A percentile compares a stretch with the other conserved stretches of the same genome.
Conservation (phyloP, 2,113 vertebrate genomes). For the Rutilus rutilus region DNA sequence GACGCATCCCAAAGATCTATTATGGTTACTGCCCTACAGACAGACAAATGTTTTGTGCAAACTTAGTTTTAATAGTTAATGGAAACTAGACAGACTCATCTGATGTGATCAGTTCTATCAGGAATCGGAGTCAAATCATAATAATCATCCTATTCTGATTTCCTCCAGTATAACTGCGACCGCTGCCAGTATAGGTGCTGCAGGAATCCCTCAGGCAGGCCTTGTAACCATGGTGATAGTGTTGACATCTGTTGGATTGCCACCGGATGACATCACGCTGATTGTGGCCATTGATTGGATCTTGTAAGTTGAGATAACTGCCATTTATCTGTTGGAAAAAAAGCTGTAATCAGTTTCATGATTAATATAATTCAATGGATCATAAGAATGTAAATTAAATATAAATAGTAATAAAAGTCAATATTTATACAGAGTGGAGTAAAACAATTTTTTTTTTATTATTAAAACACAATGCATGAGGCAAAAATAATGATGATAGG, state of each 20-base stretch:
- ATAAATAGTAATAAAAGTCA: not conserved
- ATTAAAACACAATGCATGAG: not conserved
- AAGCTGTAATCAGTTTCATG: not conserved
- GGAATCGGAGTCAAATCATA: not conserved
- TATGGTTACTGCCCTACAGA: not conserved
- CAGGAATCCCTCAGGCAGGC: conserved; percentile 85
- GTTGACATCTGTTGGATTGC: conserved; percentile 86
- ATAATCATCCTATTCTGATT: not conserved
- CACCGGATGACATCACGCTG: conserved; percentile 85
- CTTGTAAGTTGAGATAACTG: conserved; percentile 74
- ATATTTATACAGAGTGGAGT: not conserved
- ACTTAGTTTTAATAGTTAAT: not conserved
- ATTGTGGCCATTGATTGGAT: conserved; percentile 89
- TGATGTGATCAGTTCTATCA: not conserved
- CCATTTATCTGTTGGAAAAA: not conserved
- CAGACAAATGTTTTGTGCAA: not conserved
- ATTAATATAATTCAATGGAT: not conserved
- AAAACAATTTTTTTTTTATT: too few species aligned
- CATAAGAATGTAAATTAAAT: not conserved
- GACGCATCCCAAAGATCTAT: not conserved
- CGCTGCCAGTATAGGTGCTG: conserved; percentile 80
- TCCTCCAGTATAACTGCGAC: conserved; percentile 77
- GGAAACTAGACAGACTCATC: not conserved
- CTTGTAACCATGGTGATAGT: conserved; percentile 92
- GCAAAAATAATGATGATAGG: not conserved